Evolutionary conservation across 1,140 invertebrate species (phyloP), one percentile per base, ranked within the genome.

Genomic region (Prorops nasuta): DNA sequence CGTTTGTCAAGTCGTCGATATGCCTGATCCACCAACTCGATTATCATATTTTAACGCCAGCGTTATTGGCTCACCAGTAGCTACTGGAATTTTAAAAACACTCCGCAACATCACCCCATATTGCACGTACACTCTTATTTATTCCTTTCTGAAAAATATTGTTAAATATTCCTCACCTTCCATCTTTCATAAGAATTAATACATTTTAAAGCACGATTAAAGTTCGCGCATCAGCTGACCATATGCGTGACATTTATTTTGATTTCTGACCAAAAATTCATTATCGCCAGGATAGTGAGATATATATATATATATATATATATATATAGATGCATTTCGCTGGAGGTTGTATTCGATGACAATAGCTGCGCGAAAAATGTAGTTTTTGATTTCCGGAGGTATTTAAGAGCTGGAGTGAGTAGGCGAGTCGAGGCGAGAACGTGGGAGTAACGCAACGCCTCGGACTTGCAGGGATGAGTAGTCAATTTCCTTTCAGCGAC

Each of bases 1-100:
- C 74, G 66, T 77, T 77, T 77, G 74, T 77, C 74, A 76, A 76
- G 67, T 67, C 66, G 71, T 76, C 74, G 73, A 77, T 76, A 72
- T 66, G 71, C 70, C 67, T 70, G 74, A 76, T 67, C 60, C 54
- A 63, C 56, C 49, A 58, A 66, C 59, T 60, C 67, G 71, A 76
- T 75, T 73, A 74, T 60, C 72, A 77, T 76, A 75, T 77, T 77
- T 77, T 73, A 76, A 76, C 72, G 70, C 74, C 71, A 69, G 43
- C 67, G 59, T 69, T 71, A 71, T 74, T 72, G 70, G 64, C 56
- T 57, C 52, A 54, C 53, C 60, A 65, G 41, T 49, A 59, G 72
- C 74, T 76, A 76, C 74, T 48, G 74, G 67, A 76, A 72, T 74
- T 62, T 67, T 44, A 20, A 43, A 43, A 28, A 10, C 24, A 10